Percentiles rank a stretch among this genome's conserved stretches.
These are phyloP conservation scores for Delphinus delphis DNA, from an alignment of 2,113 vertebrate genomes.

Conservation along the genomic window DNA sequence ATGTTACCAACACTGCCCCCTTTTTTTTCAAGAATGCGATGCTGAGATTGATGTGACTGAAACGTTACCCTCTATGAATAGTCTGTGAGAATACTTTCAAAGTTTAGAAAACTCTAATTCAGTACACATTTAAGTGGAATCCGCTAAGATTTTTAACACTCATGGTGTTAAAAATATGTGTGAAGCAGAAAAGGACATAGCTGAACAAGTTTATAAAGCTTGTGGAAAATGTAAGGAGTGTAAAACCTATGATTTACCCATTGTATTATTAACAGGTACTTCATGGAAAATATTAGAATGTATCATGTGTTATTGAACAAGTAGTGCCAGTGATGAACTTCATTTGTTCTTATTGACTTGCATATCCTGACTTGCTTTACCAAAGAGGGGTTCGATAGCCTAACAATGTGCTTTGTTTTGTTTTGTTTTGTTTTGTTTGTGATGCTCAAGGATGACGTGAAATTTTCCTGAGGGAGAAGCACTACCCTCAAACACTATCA, in stretches of 20 bases:
- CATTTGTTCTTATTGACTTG: background rate
- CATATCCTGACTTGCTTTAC: background rate
- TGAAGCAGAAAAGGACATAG: background rate
- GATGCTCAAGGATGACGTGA: background rate
- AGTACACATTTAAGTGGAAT: background rate
- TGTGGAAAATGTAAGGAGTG: background rate
- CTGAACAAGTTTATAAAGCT: background rate
- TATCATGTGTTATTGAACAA: background rate
- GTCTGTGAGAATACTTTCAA: background rate
- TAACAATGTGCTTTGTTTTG: background rate
- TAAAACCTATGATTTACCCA: background rate
- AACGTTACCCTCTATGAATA: background rate
- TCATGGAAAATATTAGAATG: background rate
- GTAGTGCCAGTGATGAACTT: background rate
- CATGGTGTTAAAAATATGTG: background rate
- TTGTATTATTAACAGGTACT: background rate
- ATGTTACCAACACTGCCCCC: background rate
- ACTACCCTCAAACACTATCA: background rate
- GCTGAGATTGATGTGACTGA: background rate
- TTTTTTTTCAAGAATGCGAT: background rate
- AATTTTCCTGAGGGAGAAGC: background rate
- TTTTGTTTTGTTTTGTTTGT: background rate
- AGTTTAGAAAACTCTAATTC: slow-evolving; percentile 19
- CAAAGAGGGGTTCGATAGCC: background rate
- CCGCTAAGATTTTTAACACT: background rate